These are phyloP conservation scores for Odontomyia ornata DNA, from an alignment of 2,888 invertebrate species.

Conservation along the genomic window DNA sequence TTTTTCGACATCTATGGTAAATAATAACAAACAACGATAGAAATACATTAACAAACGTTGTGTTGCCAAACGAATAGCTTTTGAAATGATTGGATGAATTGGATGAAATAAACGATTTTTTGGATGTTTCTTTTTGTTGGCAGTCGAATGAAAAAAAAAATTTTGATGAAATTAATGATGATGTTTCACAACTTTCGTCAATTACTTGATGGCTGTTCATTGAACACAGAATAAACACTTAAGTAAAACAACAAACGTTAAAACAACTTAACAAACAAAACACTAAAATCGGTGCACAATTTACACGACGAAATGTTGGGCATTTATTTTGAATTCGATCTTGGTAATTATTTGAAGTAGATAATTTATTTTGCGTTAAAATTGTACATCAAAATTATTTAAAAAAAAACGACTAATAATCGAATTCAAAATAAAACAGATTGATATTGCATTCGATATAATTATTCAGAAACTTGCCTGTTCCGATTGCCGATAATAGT, in stretches of 20 bases:
- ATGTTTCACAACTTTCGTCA: constrained; percentile 32
- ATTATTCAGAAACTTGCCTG: constrained; percentile 56
- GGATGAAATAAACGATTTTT: neutral
- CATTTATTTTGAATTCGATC: neutral
- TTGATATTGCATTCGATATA: neutral
- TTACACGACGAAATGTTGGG: neutral
- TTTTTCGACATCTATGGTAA: constrained; percentile 51
- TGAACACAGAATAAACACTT: constrained; percentile 9
- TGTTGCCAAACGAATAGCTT: neutral
- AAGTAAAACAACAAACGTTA: neutral
- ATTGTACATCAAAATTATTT: too few species aligned
- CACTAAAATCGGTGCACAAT: constrained; percentile 8
- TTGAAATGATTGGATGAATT: neutral
- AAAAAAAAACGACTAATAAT: too few species aligned
- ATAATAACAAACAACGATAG: constrained; percentile 44
- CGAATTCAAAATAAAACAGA: neutral
- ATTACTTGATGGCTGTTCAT: constrained; percentile 15
- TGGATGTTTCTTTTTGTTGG: neutral
- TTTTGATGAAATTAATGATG: constrained; percentile 20
- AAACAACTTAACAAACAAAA: constrained; percentile 21
- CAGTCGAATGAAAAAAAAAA: neutral
- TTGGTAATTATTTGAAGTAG: neutral
- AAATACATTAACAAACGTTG: constrained; percentile 26
- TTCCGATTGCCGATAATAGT: constrained; percentile 67
- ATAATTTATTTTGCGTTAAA: too few species aligned